Percentiles rank a stretch among this genome's conserved stretches.
Conservation (phyloP, 2,888 invertebrate genomes). For the Syrista parreyssii region DNA sequence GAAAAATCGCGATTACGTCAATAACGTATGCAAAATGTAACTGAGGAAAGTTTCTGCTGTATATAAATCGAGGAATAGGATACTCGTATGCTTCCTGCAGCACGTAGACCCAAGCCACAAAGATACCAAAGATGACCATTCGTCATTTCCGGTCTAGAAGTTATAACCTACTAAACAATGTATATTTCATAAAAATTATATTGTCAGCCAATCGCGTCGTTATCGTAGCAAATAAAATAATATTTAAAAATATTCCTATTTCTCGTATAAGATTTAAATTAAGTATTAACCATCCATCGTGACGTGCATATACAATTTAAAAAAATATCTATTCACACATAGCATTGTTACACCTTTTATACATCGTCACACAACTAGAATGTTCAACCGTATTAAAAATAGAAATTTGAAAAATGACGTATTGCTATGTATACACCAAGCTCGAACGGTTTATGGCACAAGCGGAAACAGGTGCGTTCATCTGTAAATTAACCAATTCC, state of each 20-base stretch:
- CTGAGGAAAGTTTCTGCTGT: no score
- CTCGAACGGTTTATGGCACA: background rate
- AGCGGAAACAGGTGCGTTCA: background rate
- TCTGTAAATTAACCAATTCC: background rate
- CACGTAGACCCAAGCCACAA: background rate
- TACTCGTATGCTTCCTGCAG: background rate
- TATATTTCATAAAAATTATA: background rate
- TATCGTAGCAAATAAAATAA: background rate
- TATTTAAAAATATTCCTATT: no score
- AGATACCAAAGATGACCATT: background rate
- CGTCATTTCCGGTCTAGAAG: background rate
- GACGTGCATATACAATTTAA: background rate
- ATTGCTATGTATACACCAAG: background rate
- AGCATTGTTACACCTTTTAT: background rate
- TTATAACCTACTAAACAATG: background rate
- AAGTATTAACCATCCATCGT: background rate
- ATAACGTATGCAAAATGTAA: no score
- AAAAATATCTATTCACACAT: background rate
- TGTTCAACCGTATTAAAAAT: background rate
- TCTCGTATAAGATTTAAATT: no score
- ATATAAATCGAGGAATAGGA: background rate
- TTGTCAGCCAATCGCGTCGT: background rate
- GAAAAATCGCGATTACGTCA: no score
- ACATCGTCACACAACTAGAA: background rate
- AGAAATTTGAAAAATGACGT: background rate